Evolutionary conservation across 2,113 vertebrate genomes (phyloP).

Genomic region (Astur gentilis): DNA sequence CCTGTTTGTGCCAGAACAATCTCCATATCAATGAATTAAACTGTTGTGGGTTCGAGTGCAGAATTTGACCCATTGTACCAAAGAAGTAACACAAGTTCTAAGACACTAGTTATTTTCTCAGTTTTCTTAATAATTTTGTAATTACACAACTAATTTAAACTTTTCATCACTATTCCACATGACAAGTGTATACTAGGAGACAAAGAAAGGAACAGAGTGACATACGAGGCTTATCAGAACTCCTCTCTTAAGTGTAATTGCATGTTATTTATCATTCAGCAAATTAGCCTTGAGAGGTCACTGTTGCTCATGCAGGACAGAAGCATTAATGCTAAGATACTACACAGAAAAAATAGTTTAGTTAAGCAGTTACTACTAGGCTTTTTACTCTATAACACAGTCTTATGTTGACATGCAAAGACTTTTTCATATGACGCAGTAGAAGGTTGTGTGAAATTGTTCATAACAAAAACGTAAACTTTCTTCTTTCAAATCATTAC

Average conservation of each 20-base stretch:
- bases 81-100: conserved; percentile 33
- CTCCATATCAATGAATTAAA: not conserved
- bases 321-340: not conserved
- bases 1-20: not conserved
- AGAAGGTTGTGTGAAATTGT: not conserved
- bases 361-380: not conserved
- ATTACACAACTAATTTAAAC: not conserved
- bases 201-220: not conserved
- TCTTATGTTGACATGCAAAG: not conserved
- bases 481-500: conserved; percentile 52
- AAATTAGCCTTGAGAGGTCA: conserved; percentile 42
- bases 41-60: not conserved
- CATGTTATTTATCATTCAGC: not conserved
- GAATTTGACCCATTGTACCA: not conserved
- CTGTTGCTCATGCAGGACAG: not conserved
- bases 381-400: not conserved
- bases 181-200: not conserved
- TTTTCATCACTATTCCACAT: not conserved
- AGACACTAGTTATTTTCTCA: conserved; percentile 12
- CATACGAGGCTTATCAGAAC: not conserved
- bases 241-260: not conserved
- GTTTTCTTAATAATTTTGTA: not conserved
- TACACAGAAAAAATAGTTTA: not conserved
- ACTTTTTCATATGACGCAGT: not conserved
- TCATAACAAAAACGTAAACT: conserved; percentile 8